Evolutionary conservation across 2,888 invertebrate genomes (phyloP).

Genomic region (Zygogramma bicolorata): DNA sequence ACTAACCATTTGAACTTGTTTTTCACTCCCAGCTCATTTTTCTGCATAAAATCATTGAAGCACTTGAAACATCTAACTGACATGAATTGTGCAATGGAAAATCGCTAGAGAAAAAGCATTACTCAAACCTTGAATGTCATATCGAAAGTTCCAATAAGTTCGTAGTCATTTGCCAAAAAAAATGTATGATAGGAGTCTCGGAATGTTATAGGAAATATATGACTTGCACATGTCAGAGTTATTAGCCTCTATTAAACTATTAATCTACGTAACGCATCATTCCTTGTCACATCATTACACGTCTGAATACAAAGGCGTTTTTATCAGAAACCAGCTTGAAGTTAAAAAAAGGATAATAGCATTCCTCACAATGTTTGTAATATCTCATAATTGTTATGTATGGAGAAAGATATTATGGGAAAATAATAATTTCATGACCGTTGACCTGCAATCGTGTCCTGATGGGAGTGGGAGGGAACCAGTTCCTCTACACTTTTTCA

Average conservation of each 20-base stretch:
- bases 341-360: constrained; percentile 50
- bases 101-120: background rate
- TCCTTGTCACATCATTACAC: constrained; percentile 38
- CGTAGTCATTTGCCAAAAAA: no score
- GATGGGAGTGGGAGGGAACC: constrained; percentile 63
- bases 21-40: no score
- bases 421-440: constrained; percentile 65
- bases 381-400: constrained; percentile 58
- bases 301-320: constrained; percentile 31
- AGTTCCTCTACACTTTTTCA: constrained; percentile 55
- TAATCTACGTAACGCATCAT: constrained; percentile 35
- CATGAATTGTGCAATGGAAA: no score
- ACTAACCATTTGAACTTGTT: no score
- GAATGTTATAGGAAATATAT: constrained; percentile 6
- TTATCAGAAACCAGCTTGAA: constrained; percentile 38
- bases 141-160: background rate
- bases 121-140: background rate
- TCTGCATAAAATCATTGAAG: no score
- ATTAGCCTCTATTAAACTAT: constrained; percentile 35
- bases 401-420: constrained; percentile 58
- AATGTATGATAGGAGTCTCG: background rate
- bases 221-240: constrained; percentile 29
- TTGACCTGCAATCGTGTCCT: constrained; percentile 64
- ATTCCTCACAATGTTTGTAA: constrained; percentile 57
- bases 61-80: no score